Base-by-base conservation (phyloP, 1,140 invertebrate genomes). In the Chionoecetes opilio region DNA sequence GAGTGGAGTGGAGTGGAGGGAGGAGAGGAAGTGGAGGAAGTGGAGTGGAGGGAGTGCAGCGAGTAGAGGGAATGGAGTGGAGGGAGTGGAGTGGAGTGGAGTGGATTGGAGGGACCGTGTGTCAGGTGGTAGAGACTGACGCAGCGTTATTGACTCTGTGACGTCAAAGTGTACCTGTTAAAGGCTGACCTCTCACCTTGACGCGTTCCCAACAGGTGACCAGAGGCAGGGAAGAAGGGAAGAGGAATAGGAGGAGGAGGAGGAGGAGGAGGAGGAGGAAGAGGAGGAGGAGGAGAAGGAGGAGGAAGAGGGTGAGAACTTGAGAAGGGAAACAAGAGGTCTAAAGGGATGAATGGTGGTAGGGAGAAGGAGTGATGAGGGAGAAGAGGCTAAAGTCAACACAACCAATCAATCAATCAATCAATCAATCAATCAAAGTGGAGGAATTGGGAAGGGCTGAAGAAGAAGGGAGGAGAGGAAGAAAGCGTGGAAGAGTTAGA, bases 141-240 rank as follows among this genome's bases (percentile, higher is more conserved):
- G 63, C 63, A 75, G 63, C n/a, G 21, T 21, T 75, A 75, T 75
- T 75, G 63, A 75, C 63, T 75, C 21, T n/a, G 21, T 75, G 63
- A 75, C 63, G 63, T 75, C 63, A 75, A 75, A 11, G 63, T 75
- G 26, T 75, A 75, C 63, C 63, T 75, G 63, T 75, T 75, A 75
- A 75, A 75, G 63, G 21, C 63, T 75, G 63, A 75, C 63, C 63
- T 75, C 63, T 75, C 63, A 75, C 63, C 63, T 75, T 26, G 63
- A 6, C 63, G 8, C 21, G 21, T 9, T 17, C 46, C 46, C 46
- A 1, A 75, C 63, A 75, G 26, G 63, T 75, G 63, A 75, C 63
- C 63, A 75, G 1, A 75, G 63, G 63, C 5, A 14, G 41, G 41
- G 41, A 14, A 14, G 41, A 14, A 8, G 41, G 14, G 41, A 46